Percentiles rank a stretch among this genome's conserved stretches.
Conservation (phyloP, 1,140 invertebrate species). For the Odontomachus brunneus region DNA sequence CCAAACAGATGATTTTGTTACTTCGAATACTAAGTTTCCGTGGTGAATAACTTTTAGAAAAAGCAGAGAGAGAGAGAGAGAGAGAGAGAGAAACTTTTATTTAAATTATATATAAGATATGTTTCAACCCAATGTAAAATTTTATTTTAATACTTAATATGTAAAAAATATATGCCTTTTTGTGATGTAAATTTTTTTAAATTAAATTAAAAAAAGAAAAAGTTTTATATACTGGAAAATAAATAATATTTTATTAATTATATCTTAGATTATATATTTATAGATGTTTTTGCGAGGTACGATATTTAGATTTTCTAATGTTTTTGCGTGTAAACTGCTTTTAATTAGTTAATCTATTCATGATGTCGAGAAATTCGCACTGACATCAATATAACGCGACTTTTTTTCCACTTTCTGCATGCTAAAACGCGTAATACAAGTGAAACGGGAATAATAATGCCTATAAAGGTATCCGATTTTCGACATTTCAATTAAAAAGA, state of each 20-base stretch:
- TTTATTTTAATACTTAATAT: too few relatives aligned
- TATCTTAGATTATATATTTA: not conserved
- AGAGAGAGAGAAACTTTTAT: too few relatives aligned
- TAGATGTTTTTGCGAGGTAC: not conserved
- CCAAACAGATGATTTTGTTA: not conserved
- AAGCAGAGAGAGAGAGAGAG: too few relatives aligned
- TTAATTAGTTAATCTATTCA: not conserved
- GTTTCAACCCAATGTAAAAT: too few relatives aligned
- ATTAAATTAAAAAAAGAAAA: not conserved
- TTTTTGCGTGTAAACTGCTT: too few relatives aligned
- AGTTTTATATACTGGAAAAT: not conserved
- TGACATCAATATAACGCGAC: not conserved
- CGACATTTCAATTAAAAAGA: slow-evolving; percentile 31
- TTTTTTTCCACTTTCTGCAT: not conserved
- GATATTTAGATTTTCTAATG: not conserved
- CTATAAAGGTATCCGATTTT: not conserved
- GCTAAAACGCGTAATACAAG: not conserved
- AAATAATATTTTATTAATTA: slow-evolving; percentile 2
- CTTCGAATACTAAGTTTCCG: not conserved
- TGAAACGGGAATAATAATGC: not conserved
- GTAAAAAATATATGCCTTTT: too few relatives aligned
- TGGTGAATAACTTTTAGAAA: too few relatives aligned
- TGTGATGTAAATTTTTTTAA: too few relatives aligned
- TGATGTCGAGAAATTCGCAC: not conserved
- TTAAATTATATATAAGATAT: too few relatives aligned